phyloP scores from a whole-genome alignment of 2,888 invertebrate species.

The Luperina nickerlii region DNA sequence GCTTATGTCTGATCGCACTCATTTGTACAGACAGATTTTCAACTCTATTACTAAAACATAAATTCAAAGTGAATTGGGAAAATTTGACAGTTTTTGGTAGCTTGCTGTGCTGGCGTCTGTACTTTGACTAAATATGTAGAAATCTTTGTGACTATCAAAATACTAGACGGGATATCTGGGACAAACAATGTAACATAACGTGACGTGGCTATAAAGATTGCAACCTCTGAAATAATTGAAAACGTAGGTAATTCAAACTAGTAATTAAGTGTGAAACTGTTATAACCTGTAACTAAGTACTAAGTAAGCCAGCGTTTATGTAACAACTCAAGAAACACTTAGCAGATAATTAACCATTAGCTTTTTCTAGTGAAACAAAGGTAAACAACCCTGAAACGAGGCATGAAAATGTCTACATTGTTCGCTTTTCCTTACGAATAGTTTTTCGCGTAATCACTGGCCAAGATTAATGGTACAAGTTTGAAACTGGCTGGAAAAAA shows the following conservation, averaged over 20 bases:
- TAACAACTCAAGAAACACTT: constrained; percentile 8
- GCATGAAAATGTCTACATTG: constrained; percentile 34
- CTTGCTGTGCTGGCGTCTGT: too few species aligned
- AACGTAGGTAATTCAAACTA: background rate
- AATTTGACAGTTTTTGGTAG: too few species aligned
- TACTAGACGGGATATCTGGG: background rate
- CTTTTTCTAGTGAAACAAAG: constrained; percentile 37
- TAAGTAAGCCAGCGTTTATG: constrained; percentile 15
- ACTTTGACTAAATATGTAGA: too few species aligned
- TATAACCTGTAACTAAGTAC: background rate
- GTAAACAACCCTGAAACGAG: constrained; percentile 42
- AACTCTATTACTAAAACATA: too few species aligned
- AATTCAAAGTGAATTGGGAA: too few species aligned
- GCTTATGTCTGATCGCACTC: background rate
- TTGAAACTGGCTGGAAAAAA: constrained; percentile 27
- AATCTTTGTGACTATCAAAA: background rate
- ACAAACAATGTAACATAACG: background rate
- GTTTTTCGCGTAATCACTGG: constrained; percentile 46
- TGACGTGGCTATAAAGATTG: background rate
- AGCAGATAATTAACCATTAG: constrained; percentile 36
- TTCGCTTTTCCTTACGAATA: constrained; percentile 24
- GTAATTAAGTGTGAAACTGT: constrained; percentile 13
- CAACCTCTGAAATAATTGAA: background rate
- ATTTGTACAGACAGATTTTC: too few species aligned
- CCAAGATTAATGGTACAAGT: constrained; percentile 52